Base-by-base conservation (phyloP, 2,113 vertebrate species). In the Pica pica region DNA sequence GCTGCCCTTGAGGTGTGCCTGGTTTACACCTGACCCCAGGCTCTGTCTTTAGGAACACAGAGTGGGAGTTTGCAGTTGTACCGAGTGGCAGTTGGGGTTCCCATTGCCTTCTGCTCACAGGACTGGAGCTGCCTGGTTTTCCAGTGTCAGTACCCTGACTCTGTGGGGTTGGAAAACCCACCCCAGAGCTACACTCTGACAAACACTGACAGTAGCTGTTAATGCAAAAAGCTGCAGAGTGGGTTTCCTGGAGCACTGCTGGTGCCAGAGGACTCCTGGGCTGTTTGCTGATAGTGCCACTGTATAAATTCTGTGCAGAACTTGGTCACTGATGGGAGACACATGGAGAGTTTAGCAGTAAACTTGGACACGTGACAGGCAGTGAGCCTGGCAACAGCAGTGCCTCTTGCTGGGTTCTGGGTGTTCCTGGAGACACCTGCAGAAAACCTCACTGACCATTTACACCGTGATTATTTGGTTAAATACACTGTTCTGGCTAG, bases 61-160 rank as follows among this genome's bases (percentile, higher is more conserved):
- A 35, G 31, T 3, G 23, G 63, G 52, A 88, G 33, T 69, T 64
- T 49, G 91, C 67, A 31, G 22, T 19, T 22, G 9, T 8, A 11
- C 28, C 8, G 4, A 10, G 9, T 7, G 22, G 6, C 41, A 31
- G 16, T 28, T 3, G 0, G 30, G n/a, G 30, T 70, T 90, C 47
- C 44, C 5, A 2, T 13, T 13, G 16, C 1, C 71, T n/a, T 42
- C 63, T 61, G 1, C 46, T 75, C 37, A 5, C 0, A 0, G 76
- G 16, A 15, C 35, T 18, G 74, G 44, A 21, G 56, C 80, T 89
- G 67, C 42, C 31, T 17, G 3, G 9, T 41, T 83, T 76, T 49
- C 49, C 46, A 13, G 10, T 6, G 42, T 16, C 0, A 1, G 8
- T 20, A 6, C 20, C 33, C 63, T 23, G 16, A 12, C 42, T 49